Percentiles rank a stretch among this genome's conserved stretches.
Conservation (phyloP, 2,113 vertebrate species). For the Sinocyclocheilus maitianheensis region DNA sequence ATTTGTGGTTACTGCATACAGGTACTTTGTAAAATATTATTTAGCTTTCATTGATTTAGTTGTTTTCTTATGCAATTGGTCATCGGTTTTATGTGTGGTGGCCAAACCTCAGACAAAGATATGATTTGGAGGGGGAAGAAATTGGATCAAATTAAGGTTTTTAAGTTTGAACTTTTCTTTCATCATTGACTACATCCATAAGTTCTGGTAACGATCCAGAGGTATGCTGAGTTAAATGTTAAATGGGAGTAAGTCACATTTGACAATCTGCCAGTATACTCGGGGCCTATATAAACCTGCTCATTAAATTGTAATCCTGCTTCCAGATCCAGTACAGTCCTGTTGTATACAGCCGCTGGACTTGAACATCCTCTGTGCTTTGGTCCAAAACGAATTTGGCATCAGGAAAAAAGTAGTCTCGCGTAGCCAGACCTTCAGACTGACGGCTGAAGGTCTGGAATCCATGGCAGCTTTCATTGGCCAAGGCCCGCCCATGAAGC, state of each 20-base stretch:
- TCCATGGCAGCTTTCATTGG: too few species aligned
- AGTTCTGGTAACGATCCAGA: background rate
- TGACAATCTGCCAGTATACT: slow-evolving; percentile 27
- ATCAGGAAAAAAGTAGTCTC: too few species aligned
- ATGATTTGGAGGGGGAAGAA: background rate
- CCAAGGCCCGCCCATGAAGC: too few species aligned
- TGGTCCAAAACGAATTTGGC: too few species aligned
- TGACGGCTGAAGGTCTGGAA: too few species aligned
- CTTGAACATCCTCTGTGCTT: too few species aligned
- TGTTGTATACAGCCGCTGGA: too few species aligned
- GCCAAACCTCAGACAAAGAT: background rate
- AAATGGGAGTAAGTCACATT: background rate
- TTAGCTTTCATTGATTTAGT: background rate
- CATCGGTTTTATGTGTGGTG: background rate
- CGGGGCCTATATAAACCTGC: background rate
- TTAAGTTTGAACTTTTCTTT: background rate
- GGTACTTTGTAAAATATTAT: background rate
- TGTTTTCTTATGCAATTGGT: background rate
- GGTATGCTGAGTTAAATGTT: background rate
- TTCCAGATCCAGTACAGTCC: slow-evolving; percentile 25
- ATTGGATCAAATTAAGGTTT: background rate
- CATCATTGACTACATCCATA: slow-evolving; percentile 1
- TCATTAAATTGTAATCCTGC: slow-evolving; percentile 12
- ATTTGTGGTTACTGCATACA: background rate
- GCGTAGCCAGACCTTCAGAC: too few species aligned